Percentiles rank a stretch among this genome's conserved stretches.
These are phyloP conservation scores for Stomatorhinus walkeri DNA, from an alignment of 2,797 vertebrate genomes.

Conservation along the genomic window DNA sequence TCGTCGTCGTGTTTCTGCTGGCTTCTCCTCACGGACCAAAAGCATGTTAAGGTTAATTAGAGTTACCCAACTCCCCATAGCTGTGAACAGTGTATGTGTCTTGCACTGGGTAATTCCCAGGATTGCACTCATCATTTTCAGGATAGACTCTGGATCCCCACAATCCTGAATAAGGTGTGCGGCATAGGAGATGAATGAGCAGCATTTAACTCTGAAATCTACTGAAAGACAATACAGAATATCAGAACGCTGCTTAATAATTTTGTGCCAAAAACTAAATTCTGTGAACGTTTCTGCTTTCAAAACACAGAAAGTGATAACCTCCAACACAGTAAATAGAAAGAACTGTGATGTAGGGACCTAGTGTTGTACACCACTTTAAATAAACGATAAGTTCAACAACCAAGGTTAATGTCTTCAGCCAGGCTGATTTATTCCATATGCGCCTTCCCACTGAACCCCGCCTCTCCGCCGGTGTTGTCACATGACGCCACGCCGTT, in stretches of 20 bases:
- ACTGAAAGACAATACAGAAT: not conserved
- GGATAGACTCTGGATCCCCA: not conserved
- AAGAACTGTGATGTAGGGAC: not conserved
- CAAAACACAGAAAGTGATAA: not conserved
- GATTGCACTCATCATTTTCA: not conserved
- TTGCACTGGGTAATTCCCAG: not conserved
- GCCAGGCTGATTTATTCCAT: conserved; percentile 3
- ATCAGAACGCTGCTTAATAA: not conserved
- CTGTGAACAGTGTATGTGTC: not conserved
- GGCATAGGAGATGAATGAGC: not conserved
- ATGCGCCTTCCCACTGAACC: not conserved
- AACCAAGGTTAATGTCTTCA: not conserved
- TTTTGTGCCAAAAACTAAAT: not conserved
- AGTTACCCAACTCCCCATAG: not conserved
- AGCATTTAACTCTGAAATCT: not conserved
- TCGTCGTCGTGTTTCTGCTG: not conserved
- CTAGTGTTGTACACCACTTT: not conserved
- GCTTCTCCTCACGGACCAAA: not conserved
- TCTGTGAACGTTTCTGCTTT: not conserved
- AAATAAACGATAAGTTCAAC: not conserved
- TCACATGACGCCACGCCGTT: conserved; percentile 17
- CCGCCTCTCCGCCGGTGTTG: conserved; percentile 25
- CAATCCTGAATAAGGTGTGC: not conserved
- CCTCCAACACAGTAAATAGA: not conserved
- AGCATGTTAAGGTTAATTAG: not conserved